Evolutionary conservation across 2,888 invertebrate genomes (phyloP).

Genomic region (Boloria selene): DNA sequence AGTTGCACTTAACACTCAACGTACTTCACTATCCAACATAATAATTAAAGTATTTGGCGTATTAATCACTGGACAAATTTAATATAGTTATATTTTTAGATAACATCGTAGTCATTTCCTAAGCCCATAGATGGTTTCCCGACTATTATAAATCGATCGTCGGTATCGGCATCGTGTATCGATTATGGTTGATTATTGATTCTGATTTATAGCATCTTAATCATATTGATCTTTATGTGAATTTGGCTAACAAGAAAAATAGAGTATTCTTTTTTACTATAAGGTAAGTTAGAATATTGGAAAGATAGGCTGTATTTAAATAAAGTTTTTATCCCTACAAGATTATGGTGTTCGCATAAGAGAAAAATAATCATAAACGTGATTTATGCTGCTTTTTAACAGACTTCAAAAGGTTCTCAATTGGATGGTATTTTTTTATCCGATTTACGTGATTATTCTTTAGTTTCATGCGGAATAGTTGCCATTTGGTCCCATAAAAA

Average conservation of each 20-base stretch:
- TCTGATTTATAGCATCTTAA: constrained; percentile 56
- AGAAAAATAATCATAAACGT: too few species aligned
- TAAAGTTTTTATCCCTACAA: too few species aligned
- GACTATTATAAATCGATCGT: constrained; percentile 62
- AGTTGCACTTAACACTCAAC: constrained; percentile 10
- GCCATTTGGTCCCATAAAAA: too few species aligned
- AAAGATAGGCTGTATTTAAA: neutral
- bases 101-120: constrained; percentile 25
- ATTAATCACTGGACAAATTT: constrained; percentile 19
- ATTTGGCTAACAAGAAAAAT: constrained; percentile 31
- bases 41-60: constrained; percentile 22
- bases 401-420: too few species aligned
- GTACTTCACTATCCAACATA: neutral
- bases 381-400: too few species aligned
- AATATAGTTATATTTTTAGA: constrained; percentile 23
- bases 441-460: too few species aligned
- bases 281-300: neutral
- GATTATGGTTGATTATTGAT: constrained; percentile 69
- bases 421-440: too few species aligned
- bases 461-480: too few species aligned
- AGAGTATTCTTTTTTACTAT: neutral
- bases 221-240: constrained; percentile 46
- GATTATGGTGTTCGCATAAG: too few species aligned
- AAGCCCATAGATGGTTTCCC: constrained; percentile 39
- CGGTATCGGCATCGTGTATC: constrained; percentile 55